These are phyloP conservation scores for Pteronotus mesoamericanus DNA, from an alignment of 2,797 vertebrate genomes.

Conservation along the genomic window DNA sequence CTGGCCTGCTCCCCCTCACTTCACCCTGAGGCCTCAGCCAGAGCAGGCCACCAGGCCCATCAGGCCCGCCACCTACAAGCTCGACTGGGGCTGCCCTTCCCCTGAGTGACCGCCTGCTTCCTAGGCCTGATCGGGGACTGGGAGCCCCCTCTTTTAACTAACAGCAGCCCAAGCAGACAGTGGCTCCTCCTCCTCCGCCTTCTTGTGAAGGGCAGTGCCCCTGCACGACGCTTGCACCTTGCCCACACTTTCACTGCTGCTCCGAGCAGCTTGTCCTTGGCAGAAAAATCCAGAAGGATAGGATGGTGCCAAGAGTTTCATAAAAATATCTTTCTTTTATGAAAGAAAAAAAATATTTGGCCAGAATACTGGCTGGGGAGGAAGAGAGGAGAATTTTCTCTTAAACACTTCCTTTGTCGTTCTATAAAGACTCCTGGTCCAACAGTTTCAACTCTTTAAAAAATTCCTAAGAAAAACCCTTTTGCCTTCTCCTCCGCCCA, in stretches of 20 bases:
- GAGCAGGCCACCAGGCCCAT: background rate
- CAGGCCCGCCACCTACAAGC: background rate
- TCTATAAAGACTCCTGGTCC: background rate
- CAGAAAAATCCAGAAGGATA: background rate
- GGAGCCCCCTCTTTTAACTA: background rate
- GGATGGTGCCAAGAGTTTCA: slow-evolving; percentile 3
- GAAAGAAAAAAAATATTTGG: slow-evolving; percentile 27
- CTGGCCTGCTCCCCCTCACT: background rate
- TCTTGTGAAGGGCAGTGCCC: background rate
- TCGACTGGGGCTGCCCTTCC: background rate
- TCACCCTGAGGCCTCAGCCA: background rate
- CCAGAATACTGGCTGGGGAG: background rate
- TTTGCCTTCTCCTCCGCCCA: background rate
- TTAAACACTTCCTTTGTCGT: slow-evolving; percentile 10
- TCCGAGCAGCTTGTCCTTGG: slow-evolving; percentile 45
- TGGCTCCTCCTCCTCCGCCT: background rate
- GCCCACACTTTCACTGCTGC: background rate
- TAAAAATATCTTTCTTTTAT: slow-evolving; percentile 49
- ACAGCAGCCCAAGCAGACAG: background rate
- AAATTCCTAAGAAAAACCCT: background rate
- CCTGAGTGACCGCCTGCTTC: background rate
- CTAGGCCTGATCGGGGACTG: background rate
- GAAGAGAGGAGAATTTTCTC: background rate
- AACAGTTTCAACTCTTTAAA: background rate
- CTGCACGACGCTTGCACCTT: background rate